phyloP scores from a whole-genome alignment of 2,797 vertebrate species.

The Columba guinea region DNA sequence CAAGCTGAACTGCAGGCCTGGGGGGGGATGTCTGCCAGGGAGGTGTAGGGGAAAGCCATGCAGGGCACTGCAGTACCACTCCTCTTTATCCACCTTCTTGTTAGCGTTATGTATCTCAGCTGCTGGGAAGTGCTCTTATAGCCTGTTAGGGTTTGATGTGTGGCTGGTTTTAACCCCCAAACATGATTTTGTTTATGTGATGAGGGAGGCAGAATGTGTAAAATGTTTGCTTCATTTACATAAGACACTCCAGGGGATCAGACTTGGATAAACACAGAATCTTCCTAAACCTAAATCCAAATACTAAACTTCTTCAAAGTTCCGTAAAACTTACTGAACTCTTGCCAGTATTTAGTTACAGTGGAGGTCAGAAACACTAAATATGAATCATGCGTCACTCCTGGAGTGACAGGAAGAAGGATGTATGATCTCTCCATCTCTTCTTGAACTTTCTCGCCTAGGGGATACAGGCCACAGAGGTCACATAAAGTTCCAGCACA shows the following conservation, averaged over 20 bases:
- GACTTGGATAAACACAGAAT: neutral
- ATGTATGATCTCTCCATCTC: neutral
- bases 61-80: neutral
- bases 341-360: neutral
- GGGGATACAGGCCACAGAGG: neutral
- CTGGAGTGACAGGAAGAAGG: neutral
- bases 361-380: neutral
- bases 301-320: neutral
- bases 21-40: neutral
- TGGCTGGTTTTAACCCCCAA: neutral
- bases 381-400: fast-evolving
- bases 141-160: fast-evolving
- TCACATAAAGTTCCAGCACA: neutral
- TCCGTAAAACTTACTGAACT: neutral
- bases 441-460: neutral
- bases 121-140: neutral
- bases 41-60: neutral
- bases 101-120: neutral
- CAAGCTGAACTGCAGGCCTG: neutral
- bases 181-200: neutral
- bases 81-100: neutral
- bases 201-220: neutral
- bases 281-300: neutral
- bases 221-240: neutral
- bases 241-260: neutral